Percentiles rank a stretch among this genome's conserved stretches.
phyloP scores from a whole-genome alignment of 2,797 vertebrate species.

The Aulostomus chinensis region DNA sequence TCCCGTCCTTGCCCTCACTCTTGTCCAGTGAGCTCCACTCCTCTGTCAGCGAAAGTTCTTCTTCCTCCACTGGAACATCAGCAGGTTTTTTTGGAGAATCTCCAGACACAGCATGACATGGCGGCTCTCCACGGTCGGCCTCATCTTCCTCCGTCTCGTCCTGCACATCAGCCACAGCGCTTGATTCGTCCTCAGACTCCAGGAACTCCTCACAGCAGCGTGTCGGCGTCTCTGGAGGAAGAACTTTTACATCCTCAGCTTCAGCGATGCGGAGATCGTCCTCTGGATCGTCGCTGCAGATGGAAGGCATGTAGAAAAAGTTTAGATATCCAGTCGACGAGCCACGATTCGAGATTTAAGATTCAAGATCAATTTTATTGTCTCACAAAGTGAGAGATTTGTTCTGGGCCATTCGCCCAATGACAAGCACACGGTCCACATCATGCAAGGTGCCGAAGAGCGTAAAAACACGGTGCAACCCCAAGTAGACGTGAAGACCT shows the following conservation, averaged over 20 bases:
- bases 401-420: no score
- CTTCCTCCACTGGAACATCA: not conserved
- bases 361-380: no score
- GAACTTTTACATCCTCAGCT: conserved; percentile 17
- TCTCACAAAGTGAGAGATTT: no score
- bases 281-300: conserved; percentile 24
- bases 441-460: no score
- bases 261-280: not conserved
- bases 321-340: no score
- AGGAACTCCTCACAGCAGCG: conserved; percentile 11
- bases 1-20: conserved; percentile 3
- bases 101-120: not conserved
- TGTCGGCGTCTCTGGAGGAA: conserved; percentile 7
- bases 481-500: no score
- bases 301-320: conserved; percentile 12
- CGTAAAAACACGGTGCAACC: no score
- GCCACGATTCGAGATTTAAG: not conserved
- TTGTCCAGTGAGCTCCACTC: not conserved
- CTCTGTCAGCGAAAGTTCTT: not conserved
- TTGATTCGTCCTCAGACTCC: conserved; percentile 11
- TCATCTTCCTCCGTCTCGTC: not conserved
- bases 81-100: no score
- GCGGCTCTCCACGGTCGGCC: conserved; percentile 1
- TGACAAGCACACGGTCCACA: no score
- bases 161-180: not conserved